These are phyloP conservation scores for Lepidurus packardi DNA, from an alignment of 1,140 invertebrate species.

Conservation along the genomic window DNA sequence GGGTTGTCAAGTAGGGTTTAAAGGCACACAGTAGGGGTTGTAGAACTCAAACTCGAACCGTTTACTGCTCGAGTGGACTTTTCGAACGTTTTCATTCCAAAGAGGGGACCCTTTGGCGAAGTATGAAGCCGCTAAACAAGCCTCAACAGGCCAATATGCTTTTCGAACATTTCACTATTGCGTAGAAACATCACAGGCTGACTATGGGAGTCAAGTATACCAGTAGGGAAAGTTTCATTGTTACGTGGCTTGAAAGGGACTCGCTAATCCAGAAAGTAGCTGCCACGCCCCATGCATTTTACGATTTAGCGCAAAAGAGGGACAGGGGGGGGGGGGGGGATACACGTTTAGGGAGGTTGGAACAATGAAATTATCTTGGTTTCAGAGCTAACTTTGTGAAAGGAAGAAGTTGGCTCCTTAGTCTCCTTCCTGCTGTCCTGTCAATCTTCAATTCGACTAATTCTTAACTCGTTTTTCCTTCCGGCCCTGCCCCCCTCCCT, in stretches of 20 bases:
- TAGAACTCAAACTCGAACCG: not conserved
- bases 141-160: not conserved
- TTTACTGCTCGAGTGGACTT: not conserved
- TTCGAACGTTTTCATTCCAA: not conserved
- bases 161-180: not conserved
- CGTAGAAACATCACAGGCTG: not conserved
- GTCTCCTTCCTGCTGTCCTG: slow-evolving; percentile 16
- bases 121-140: not conserved
- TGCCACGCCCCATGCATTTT: not conserved
- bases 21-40: not conserved
- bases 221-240: not conserved
- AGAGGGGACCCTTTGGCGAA: not conserved
- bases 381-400: no score
- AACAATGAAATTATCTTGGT: no score
- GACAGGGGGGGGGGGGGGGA: no score
- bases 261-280: not conserved
- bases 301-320: no score
- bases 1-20: not conserved
- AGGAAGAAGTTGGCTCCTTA: not conserved
- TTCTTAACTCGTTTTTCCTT: slow-evolving; percentile 14
- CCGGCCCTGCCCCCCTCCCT: not conserved
- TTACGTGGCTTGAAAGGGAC: not conserved
- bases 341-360: no score
- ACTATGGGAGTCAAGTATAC: no score
- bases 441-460: slow-evolving; percentile 19